These are phyloP conservation scores for Sebastes elongatus DNA, from an alignment of 2,797 vertebrate species.

Conservation along the genomic window DNA sequence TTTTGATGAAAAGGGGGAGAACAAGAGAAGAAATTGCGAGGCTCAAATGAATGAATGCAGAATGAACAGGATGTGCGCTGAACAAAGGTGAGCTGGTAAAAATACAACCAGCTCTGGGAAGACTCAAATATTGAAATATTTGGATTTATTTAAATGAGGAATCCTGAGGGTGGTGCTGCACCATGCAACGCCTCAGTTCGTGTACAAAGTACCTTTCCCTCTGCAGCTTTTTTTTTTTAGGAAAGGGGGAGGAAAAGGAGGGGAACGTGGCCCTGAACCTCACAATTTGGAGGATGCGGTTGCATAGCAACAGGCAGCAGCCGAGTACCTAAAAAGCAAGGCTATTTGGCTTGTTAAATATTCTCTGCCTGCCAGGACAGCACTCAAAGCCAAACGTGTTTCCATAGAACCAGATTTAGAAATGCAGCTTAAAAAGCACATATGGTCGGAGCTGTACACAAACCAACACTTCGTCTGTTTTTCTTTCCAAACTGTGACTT, in stretches of 20 bases:
- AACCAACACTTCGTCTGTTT: slow-evolving; percentile 31
- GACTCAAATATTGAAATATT: slow-evolving; percentile 67
- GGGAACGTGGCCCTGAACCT: slow-evolving; percentile 85
- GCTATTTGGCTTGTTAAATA: slow-evolving; percentile 77
- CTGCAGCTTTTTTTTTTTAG: slow-evolving; percentile 34
- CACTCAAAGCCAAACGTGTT: slow-evolving; percentile 61
- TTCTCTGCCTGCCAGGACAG: slow-evolving; percentile 68
- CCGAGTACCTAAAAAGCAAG: slow-evolving; percentile 72
- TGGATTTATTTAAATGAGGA: slow-evolving; percentile 67
- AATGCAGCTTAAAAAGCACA: slow-evolving; percentile 45
- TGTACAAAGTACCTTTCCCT: slow-evolving; percentile 60
- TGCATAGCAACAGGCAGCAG: slow-evolving; percentile 78
- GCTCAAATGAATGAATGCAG: slow-evolving; percentile 29
- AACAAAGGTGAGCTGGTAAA: slow-evolving; percentile 60
- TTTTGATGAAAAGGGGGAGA: slow-evolving; percentile 66
- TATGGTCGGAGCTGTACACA: slow-evolving; percentile 21
- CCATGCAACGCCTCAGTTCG: slow-evolving; percentile 38
- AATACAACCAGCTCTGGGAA: slow-evolving; percentile 25
- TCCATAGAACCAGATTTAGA: slow-evolving; percentile 62
- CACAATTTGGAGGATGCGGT: slow-evolving; percentile 79
- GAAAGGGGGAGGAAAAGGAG: slow-evolving; percentile 37
- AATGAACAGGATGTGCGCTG: slow-evolving; percentile 35
- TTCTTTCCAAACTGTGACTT: slow-evolving; percentile 26
- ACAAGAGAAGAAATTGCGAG: slow-evolving; percentile 13
- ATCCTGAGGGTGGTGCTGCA: slow-evolving; percentile 54